Percentiles rank a stretch among this genome's conserved stretches.
Conservation (phyloP, 1,140 invertebrate genomes). For the Lineus longissimus region DNA sequence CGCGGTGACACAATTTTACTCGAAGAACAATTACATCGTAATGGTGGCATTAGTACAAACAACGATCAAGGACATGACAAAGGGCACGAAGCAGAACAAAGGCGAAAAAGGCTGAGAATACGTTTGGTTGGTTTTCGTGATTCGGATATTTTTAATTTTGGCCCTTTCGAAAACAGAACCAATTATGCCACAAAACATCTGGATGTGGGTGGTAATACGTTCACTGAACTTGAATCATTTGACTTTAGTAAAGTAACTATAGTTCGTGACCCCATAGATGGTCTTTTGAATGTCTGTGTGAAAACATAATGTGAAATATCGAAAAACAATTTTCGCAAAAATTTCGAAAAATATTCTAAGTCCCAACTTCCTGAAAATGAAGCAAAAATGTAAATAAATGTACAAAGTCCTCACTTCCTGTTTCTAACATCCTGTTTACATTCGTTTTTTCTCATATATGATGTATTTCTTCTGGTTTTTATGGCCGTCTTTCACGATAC, state of each 20-base stretch:
- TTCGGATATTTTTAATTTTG: background rate
- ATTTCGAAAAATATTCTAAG: background rate
- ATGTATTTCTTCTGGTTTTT: background rate
- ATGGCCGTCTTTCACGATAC: background rate
- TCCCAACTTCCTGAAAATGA: background rate
- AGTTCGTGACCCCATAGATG: background rate
- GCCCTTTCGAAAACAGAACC: background rate
- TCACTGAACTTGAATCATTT: background rate
- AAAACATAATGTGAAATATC: no score
- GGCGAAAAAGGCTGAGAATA: background rate
- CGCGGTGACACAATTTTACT: background rate
- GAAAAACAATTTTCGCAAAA: no score
- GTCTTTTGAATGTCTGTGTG: background rate
- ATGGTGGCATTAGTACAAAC: background rate
- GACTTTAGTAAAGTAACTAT: background rate
- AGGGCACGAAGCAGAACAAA: background rate
- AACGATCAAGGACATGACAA: background rate
- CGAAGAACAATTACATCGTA: background rate
- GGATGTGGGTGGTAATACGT: background rate
- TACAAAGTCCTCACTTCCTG: no score
- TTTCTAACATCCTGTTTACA: no score
- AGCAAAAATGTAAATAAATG: no score
- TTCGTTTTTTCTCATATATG: conserved; percentile 1
- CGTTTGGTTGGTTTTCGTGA: conserved; percentile 1
- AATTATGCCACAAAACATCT: background rate